Base-by-base conservation (phyloP, 2,888 invertebrate species). In the Thumatha senex region DNA sequence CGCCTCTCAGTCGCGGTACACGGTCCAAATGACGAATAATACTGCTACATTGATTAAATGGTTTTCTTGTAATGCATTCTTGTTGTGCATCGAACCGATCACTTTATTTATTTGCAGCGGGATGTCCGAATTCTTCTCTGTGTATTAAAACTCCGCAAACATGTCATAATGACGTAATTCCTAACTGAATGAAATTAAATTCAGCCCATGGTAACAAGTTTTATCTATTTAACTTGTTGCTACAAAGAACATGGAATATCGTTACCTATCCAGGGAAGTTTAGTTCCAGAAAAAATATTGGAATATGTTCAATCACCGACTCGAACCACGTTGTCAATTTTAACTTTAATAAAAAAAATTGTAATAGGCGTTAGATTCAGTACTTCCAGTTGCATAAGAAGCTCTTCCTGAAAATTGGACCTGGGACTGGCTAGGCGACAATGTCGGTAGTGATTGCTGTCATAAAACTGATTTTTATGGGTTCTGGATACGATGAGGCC, bases 1-100 rank as follows among this genome's bases (percentile, higher is more conserved):
- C 74, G 76, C 76, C 78, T 67, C 53, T 48, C 58, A 68, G 76
- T 67, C 78, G 78, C 72, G 57, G 61, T 65, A 59, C 67, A 66
- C 68, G 64, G 70, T 72, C 69, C 62, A 65, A 67, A 75, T 69
- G 56, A 64, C 63, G 67, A 64, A 67, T 64, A 60, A 62, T 53
- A 48, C 55, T 43, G 46, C 48, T 51, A 43, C 58, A 46, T 49
- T 65, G 66, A 65, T 63, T 61, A 68, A 59, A 67, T 56, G 58
- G 52, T 62, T 65, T 65, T 67, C 69, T 63, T 65, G 56, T 58
- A 60, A 62, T 58, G 65, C 62, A 59, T 67, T 60, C 51, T 54
- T 57, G 56, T 55, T 52, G 56, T 58, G 58, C 58, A 61, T 56
- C 56, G 35, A 52, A 61, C 54, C 46, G 59, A 46, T 50, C 15